Percentiles rank a stretch among this genome's conserved stretches.
Conservation (phyloP, 2,888 invertebrate species). For the Drosophila recens region DNA sequence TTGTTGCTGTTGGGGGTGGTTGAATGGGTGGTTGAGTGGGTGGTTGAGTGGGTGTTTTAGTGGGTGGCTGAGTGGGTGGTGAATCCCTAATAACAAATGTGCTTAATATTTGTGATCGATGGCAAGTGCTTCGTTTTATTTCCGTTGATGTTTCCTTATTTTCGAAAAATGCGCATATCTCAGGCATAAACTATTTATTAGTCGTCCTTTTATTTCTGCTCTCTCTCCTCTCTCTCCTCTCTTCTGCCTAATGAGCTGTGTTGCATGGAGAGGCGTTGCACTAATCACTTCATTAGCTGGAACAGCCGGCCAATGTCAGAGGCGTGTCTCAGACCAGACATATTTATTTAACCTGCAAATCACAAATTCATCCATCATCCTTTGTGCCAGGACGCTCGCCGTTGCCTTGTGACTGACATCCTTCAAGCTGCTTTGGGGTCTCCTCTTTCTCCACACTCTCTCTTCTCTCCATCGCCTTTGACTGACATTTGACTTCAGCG, state of each 20-base stretch:
- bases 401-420: constrained; percentile 60
- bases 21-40: constrained; percentile 1
- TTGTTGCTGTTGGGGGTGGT: constrained; percentile 22
- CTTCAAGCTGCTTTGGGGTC: constrained; percentile 42
- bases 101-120: constrained; percentile 84
- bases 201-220: not conserved
- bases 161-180: constrained; percentile 35
- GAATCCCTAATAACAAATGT: constrained; percentile 75
- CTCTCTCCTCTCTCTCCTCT: not conserved
- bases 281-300: constrained; percentile 80
- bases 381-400: constrained; percentile 57
- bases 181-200: constrained; percentile 63
- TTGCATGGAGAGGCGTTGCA: constrained; percentile 78
- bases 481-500: constrained; percentile 79
- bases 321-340: constrained; percentile 46
- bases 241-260: constrained; percentile 58
- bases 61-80: constrained; percentile 9
- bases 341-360: constrained; percentile 82
- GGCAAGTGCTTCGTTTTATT: constrained; percentile 78
- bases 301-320: constrained; percentile 18
- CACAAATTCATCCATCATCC: constrained; percentile 82
- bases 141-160: constrained; percentile 43
- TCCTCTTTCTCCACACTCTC: constrained; percentile 18
- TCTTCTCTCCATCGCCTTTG: constrained; percentile 56
- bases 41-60: constrained; percentile 19